Evolutionary conservation across 2,888 invertebrate genomes (phyloP), one percentile per base, ranked within the genome.

Genomic region (Clunio marinus): DNA sequence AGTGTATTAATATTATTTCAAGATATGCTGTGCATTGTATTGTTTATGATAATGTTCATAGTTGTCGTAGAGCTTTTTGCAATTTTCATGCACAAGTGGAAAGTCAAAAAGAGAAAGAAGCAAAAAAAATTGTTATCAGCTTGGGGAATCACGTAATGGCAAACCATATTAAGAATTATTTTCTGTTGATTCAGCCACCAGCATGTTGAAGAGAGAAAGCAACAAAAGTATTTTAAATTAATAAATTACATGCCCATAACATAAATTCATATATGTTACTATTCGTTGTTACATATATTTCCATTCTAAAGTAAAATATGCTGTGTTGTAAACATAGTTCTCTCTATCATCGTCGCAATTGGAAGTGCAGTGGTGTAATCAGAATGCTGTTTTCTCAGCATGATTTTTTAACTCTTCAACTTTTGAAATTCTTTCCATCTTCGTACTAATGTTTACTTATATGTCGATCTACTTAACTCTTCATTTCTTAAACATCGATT

Each of bases 231-330:
- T 59, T 59, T 20, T 59, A 59, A 59, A 59, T 59, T 59, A 59
- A 59, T 59, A 59, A 59, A 59, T 59, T 59, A 59, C 59, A 59
- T 32, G 59, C 15, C 28, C 59, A 59, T 59, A 59, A 59, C 59
- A 59, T 59, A 59, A 59, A 59, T 59, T 20, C 32, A 13, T 20
- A 59, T 28, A 32, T 59, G 32, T 27, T 59, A 17, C 28, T 32
- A 10, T 5, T 59, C 25, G 17, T 28, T 59, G 32, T 59, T 28
- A 59, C 41, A 41, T 41, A n/a, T 41, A 41, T 41, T 41, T 41
- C 15, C 41, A n/a, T 41, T 41, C 41, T n/a, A 10, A 41, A 41
- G n/a, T 41, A n/a, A 41, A 41, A 41, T 41, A 41, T 41, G 41
- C n/a, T 41, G 41, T 41, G 41, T 41, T 41, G 41, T 41, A 41